These are phyloP conservation scores for Echinops telfairi DNA, from an alignment of 2,113 vertebrate species.

Conservation along the genomic window DNA sequence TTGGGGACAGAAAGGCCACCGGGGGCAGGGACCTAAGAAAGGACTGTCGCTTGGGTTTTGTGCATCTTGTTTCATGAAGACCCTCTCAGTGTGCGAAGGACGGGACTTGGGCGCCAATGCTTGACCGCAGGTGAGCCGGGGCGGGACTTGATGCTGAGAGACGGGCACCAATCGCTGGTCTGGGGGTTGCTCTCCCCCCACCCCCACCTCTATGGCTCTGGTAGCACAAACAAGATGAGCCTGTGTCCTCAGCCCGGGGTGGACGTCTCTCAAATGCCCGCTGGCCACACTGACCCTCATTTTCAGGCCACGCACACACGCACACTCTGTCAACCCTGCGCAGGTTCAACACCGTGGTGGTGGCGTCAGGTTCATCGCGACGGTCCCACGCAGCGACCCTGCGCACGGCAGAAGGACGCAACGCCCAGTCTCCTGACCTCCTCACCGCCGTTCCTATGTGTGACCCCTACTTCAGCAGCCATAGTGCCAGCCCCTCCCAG, in stretches of 20 bases:
- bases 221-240: neutral
- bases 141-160: no score
- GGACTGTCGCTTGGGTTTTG: neutral
- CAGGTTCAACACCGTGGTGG: fast-evolving
- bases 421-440: no score
- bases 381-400: no score
- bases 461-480: neutral
- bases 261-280: neutral
- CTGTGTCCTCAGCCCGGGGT: neutral
- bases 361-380: fast-evolving
- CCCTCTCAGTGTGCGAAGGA: neutral
- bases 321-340: neutral
- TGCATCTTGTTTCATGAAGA: neutral
- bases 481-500: no score
- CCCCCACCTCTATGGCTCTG: neutral
- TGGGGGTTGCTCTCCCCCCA: no score
- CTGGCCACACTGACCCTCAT: neutral
- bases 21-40: no score
- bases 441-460: no score
- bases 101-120: conserved; percentile 35
- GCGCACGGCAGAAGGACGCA: no score
- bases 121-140: no score
- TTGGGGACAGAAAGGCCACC: no score
- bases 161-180: no score
- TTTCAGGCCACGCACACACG: neutral